Evolutionary conservation across 2,113 vertebrate species (phyloP).

Genomic region (Naja naja): DNA sequence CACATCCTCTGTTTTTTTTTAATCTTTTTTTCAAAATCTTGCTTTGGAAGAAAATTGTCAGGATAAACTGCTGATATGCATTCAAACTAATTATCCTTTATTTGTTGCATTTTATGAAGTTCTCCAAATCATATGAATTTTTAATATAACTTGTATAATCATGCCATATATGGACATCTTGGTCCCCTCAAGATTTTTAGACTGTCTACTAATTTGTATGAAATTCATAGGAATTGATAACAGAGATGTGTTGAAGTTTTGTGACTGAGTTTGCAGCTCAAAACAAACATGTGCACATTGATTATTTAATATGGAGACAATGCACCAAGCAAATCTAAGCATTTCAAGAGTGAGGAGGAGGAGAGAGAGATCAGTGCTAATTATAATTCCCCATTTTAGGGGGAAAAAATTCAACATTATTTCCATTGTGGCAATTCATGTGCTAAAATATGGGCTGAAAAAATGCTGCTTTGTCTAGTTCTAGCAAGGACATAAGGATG

Average conservation of each 20-base stretch:
- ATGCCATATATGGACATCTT: not conserved
- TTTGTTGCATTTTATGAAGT: constrained; percentile 60
- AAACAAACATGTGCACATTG: not conserved
- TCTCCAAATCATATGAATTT: constrained; percentile 43
- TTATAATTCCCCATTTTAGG: not conserved
- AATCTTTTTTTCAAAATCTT: constrained; percentile 36
- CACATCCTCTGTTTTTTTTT: not conserved
- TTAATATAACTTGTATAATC: not conserved
- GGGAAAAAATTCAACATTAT: not conserved
- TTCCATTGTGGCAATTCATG: not conserved
- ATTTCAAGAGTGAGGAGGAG: not conserved
- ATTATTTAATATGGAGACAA: not conserved
- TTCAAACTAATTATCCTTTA: constrained; percentile 28
- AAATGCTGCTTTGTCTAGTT: not conserved
- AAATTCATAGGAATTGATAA: not conserved
- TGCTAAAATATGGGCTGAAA: not conserved
- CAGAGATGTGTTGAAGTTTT: not conserved
- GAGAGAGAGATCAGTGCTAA: not conserved
- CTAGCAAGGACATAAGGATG: not conserved
- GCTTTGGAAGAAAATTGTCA: constrained; percentile 47
- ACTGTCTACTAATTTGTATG: not conserved
- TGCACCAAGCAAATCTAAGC: not conserved
- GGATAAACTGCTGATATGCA: constrained; percentile 53
- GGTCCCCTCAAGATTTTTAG: not conserved
- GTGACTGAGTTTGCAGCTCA: not conserved